Conservation (phyloP, 2,113 vertebrate genomes). For the Vidua chalybeata region DNA sequence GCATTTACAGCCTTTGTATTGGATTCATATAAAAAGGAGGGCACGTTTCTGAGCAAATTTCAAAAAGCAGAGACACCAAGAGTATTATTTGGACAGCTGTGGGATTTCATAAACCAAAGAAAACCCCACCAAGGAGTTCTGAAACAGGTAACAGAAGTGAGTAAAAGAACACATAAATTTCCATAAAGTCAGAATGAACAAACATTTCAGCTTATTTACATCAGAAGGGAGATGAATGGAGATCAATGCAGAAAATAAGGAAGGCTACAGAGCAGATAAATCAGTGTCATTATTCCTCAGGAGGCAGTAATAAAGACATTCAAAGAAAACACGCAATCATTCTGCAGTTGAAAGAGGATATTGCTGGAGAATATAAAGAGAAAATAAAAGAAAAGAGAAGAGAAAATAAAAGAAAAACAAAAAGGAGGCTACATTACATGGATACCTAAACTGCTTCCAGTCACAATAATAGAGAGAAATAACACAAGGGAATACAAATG, state of each 20-base stretch:
- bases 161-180: background rate
- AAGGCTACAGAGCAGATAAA: background rate
- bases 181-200: background rate
- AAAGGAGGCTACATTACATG: background rate
- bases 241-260: background rate
- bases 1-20: background rate
- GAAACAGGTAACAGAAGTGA: background rate
- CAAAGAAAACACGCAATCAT: background rate
- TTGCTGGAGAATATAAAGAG: background rate
- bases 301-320: background rate
- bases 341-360: background rate
- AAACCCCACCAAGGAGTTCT: background rate
- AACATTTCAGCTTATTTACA: background rate
- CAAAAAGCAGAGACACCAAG: background rate
- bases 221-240: background rate
- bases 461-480: background rate
- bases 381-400: background rate
- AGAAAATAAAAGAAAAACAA: background rate
- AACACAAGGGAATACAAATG: background rate
- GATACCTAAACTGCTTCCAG: background rate
- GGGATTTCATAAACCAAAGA: background rate
- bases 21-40: background rate
- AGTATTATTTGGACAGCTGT: background rate
- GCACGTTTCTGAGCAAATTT: background rate
- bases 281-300: background rate